Conservation (phyloP, 2,797 vertebrate species). For the Leucoraja ocellata region DNA sequence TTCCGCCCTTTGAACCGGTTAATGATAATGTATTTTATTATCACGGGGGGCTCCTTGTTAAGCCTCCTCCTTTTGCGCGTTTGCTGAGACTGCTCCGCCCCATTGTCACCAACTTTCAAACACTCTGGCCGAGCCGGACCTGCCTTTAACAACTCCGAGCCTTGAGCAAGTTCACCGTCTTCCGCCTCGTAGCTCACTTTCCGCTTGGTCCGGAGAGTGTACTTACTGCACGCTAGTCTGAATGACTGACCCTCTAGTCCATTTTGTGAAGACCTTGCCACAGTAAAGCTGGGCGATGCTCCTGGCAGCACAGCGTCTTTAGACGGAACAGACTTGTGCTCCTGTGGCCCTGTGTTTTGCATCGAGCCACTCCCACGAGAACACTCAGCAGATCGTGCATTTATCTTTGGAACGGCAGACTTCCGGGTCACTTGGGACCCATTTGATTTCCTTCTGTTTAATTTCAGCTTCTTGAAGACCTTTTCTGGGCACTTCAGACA, state of each 20-base stretch:
- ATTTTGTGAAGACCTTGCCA: not conserved
- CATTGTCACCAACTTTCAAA: slow-evolving; percentile 48
- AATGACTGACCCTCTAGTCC: slow-evolving; percentile 59
- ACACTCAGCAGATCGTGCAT: not conserved
- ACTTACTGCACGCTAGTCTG: slow-evolving; percentile 82
- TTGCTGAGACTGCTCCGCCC: slow-evolving; percentile 57
- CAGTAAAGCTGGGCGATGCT: not conserved
- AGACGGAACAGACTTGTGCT: not conserved
- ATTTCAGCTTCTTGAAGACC: slow-evolving; percentile 69
- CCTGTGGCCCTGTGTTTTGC: not conserved
- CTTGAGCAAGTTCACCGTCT: slow-evolving; percentile 68
- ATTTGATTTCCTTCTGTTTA: slow-evolving; percentile 68
- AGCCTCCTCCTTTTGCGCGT: slow-evolving; percentile 77
- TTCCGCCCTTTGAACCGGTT: slow-evolving; percentile 97
- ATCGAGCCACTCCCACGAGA: not conserved
- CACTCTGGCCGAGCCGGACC: slow-evolving; percentile 57
- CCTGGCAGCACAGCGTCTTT: not conserved
- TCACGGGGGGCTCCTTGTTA: slow-evolving; percentile 81
- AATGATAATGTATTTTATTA: slow-evolving; percentile 98
- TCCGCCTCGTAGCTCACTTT: slow-evolving; percentile 79
- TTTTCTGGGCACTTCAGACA: slow-evolving; percentile 82
- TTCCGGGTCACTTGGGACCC: slow-evolving; percentile 53
- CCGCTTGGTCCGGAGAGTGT: slow-evolving; percentile 85
- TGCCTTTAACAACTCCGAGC: slow-evolving; percentile 65
- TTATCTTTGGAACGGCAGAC: slow-evolving; percentile 42